Evolutionary conservation across 2,797 vertebrate species (phyloP).

Genomic region (Vireo griseus): DNA sequence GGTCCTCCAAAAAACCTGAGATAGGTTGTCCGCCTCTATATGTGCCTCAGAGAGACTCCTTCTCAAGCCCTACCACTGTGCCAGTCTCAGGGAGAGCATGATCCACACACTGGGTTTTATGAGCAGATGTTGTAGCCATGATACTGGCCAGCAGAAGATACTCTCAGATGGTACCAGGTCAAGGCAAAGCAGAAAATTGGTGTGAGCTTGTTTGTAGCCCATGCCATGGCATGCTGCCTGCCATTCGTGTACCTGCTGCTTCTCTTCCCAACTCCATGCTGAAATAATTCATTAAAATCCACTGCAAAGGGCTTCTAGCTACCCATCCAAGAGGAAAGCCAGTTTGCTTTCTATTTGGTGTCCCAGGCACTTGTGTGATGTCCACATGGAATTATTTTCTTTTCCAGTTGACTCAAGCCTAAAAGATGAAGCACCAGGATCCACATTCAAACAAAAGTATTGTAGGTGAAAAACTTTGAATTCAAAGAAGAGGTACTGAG

Average conservation of each 20-base stretch:
- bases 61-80: background rate
- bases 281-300: background rate
- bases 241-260: background rate
- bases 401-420: background rate
- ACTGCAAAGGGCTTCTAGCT: background rate
- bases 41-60: background rate
- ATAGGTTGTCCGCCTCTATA: background rate
- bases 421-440: background rate
- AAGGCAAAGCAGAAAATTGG: background rate
- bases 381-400: background rate
- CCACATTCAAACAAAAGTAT: background rate
- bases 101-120: background rate
- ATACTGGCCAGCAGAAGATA: background rate
- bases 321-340: background rate
- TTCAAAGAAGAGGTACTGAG: background rate
- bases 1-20: background rate
- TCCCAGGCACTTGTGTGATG: background rate
- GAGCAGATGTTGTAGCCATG: background rate
- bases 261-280: background rate
- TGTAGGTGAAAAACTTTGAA: background rate
- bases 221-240: background rate
- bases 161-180: background rate
- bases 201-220: background rate
- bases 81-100: background rate
- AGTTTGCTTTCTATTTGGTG: background rate